These are phyloP conservation scores for Argynnis bischoffii DNA, from an alignment of 2,888 invertebrate genomes.

Conservation along the genomic window DNA sequence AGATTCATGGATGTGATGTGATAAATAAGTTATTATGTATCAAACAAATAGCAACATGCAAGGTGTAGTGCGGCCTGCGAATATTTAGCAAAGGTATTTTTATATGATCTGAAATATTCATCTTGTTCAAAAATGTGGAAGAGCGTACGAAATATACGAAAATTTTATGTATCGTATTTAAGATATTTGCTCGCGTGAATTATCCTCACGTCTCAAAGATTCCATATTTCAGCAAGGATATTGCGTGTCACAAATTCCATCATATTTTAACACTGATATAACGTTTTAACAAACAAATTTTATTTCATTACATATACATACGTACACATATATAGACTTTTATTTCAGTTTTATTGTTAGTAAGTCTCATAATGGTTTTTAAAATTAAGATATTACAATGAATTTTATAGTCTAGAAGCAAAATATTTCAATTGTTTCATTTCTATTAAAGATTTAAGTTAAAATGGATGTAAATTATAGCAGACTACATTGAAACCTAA, in stretches of 20 bases:
- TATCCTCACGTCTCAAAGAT: conserved; percentile 63
- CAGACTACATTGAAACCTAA: conserved; percentile 46
- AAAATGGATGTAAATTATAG: conserved; percentile 3
- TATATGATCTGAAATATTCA: conserved; percentile 25
- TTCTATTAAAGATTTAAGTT: background rate
- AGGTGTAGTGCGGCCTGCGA: conserved; percentile 10
- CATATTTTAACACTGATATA: conserved; percentile 49
- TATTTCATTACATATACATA: no score
- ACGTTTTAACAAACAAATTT: conserved; percentile 49
- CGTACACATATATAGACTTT: no score
- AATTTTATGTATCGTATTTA: conserved; percentile 55
- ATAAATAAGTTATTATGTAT: background rate
- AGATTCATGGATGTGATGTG: background rate
- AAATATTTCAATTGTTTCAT: background rate
- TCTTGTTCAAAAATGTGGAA: conserved; percentile 37
- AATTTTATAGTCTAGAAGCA: no score
- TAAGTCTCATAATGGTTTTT: no score
- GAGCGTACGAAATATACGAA: conserved; percentile 41
- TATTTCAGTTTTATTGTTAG: no score
- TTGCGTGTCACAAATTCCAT: conserved; percentile 52
- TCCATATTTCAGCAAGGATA: conserved; percentile 56
- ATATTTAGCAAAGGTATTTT: conserved; percentile 22
- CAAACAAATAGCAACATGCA: background rate
- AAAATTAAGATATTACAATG: no score
- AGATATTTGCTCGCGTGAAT: conserved; percentile 73